phyloP scores from a whole-genome alignment of 2,797 vertebrate species.

The Leuciscus waleckii region DNA sequence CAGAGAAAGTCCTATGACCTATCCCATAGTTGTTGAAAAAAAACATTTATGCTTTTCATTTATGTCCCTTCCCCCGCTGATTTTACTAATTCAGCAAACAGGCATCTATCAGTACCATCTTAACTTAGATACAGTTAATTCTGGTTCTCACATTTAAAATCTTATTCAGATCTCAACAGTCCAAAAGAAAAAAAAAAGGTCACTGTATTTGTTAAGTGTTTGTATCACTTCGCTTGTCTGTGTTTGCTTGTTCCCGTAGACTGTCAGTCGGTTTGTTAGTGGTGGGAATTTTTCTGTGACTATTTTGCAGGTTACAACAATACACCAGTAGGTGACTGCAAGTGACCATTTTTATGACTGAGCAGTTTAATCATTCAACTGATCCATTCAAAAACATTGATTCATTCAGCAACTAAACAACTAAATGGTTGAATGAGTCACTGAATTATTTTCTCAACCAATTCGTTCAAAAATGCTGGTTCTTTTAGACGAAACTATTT shows the following conservation, averaged over 20 bases:
- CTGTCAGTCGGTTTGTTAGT: not conserved
- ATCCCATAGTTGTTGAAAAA: not conserved
- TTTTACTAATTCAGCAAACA: not conserved
- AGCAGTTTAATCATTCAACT: not conserved
- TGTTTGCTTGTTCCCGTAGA: not conserved
- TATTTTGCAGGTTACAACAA: not conserved
- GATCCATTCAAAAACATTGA: not conserved
- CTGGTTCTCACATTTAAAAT: not conserved
- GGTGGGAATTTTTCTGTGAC: not conserved
- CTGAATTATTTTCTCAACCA: not conserved
- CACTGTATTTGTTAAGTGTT: not conserved
- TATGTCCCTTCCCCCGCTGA: not conserved
- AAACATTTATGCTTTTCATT: not conserved
- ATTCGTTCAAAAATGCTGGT: not conserved
- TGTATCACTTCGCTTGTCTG: not conserved
- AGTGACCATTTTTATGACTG: not conserved
- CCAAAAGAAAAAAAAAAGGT: no score
- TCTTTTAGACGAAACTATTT: not conserved
- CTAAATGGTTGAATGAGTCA: not conserved
- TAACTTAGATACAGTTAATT: not conserved
- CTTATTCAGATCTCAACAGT: not conserved
- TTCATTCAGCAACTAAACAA: not conserved
- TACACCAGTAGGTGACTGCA: not conserved
- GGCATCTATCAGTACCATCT: not conserved
- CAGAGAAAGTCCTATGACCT: not conserved